A percentile compares a stretch with the other conserved stretches of the same genome.
Conservation (phyloP, 2,113 vertebrate genomes). For the Otis tarda region DNA sequence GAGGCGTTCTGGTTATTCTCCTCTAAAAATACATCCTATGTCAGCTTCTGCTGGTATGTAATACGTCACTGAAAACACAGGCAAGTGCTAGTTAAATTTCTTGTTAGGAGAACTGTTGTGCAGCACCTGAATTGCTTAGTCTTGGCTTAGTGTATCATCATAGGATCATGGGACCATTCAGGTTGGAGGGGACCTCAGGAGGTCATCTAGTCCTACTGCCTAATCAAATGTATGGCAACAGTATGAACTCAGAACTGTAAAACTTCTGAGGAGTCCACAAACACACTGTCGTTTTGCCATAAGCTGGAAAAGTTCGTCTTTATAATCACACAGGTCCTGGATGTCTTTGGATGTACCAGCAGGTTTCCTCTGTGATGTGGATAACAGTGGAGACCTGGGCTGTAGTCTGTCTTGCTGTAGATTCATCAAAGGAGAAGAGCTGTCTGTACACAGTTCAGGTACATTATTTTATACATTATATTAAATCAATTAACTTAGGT, state of each 20-base stretch:
- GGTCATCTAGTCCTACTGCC: background rate
- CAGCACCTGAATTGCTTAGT: background rate
- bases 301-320: background rate
- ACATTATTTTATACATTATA: background rate
- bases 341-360: background rate
- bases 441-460: slow-evolving; percentile 73
- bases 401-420: slow-evolving; percentile 43
- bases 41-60: background rate
- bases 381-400: background rate
- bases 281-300: background rate
- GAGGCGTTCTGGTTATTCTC: background rate
- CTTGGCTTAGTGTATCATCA: background rate
- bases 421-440: slow-evolving; percentile 62
- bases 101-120: background rate
- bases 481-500: background rate
- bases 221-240: background rate
- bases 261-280: background rate
- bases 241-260: background rate
- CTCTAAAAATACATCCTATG: background rate
- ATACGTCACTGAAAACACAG: background rate
- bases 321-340: background rate
- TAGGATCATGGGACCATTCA: background rate
- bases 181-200: background rate
- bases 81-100: background rate
- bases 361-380: background rate